Base-by-base conservation (phyloP, 2,888 invertebrate species). In the Hydropsyche betteni region DNA sequence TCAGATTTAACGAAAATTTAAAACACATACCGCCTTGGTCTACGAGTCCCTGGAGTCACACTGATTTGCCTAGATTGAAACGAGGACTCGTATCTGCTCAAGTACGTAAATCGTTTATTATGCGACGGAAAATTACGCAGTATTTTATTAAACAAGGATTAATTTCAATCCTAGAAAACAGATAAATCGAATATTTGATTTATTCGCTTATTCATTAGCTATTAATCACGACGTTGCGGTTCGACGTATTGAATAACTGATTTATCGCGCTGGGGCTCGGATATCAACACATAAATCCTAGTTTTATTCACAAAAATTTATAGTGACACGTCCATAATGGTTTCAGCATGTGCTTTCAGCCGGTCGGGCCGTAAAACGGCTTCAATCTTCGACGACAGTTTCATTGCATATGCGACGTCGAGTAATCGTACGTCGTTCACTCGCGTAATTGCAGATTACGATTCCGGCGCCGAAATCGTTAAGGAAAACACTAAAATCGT, bases 41-140 rank as follows among this genome's bases (percentile, higher is more conserved):
- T 38, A 88, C 87, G 78, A 91, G 90, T 83, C 90, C 89, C 80
- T 94, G 93, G 93, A 92, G 92, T 81, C 94, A 94, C 82, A 94
- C 94, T 24, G 94, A 94, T 85, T 88, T 94, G 74, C 89, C 90
- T 75, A 86, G 94, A 81, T 87, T 94, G 81, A 89, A 90, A 83
- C 88, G 90, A 80, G 94, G 94, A 79, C 91, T 90, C 83, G 90
- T 94, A 61, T 91, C 93, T 50, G 94, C 93, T 55, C 94, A 94
- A 90, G 93, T 93, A 84, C 86, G 86, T 81, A 24, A 24, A 24
- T 44, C 44, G 12, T 16, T 58, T 36, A 55, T 6, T 6, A 44
- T 7, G 7, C 53, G 7, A 58, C 8, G 1, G 24, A 24, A 24
- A 24, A 24, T 24, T 24, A 24, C 24, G 2, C 24, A 0, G 34